Base-by-base conservation (phyloP, 2,888 invertebrate genomes). In the Dendrolimus houi region DNA sequence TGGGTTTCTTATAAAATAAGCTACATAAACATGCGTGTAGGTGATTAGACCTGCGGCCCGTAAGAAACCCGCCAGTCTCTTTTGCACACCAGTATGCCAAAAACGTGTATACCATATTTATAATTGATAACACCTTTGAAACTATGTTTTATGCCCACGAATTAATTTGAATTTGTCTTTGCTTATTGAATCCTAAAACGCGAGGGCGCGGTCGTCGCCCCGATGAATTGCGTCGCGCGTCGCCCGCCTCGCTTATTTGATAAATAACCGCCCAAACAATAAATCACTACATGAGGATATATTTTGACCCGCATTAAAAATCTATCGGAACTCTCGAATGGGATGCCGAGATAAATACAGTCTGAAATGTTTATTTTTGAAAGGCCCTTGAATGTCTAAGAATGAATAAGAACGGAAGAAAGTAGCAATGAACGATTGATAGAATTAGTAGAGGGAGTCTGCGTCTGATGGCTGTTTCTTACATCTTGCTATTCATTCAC, bases 191-290 rank as follows among this genome's bases (percentile, higher is more conserved):
- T 12, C 12, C 47, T 47, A 12, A 75, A 77, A 69, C 68, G 67
- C 60, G 62, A 64, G 67, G 61, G 70, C 72, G 70, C 72, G 70
- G 68, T 66, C 70, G 66, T 67, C 68, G 66, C 65, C 70, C 72
- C 63, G 62, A 58, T 59, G 57, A 58, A 57, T 55, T 17, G 6
- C 13, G 14, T 47, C 47, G 59, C 58, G 55, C 58, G 56, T 57
- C 61, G 61, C 58, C 69, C 66, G 71, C 73, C 73, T 68, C 68
- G 67, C 74, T 74, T 76, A 73, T 83, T 85, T 84, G 81, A 83
- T 83, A 83, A 83, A 85, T 82, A 81, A 75, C 78, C 75, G 62
- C 63, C 64, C 63, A 72, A 74, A 75, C 71, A 74, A 83, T 83
- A 83, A 81, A 83, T 84, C 82, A 79, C 72, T 60, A 67, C 29